These are phyloP conservation scores for Benthosema pterotum DNA, from an alignment of 2,797 vertebrate genomes.

Conservation along the genomic window DNA sequence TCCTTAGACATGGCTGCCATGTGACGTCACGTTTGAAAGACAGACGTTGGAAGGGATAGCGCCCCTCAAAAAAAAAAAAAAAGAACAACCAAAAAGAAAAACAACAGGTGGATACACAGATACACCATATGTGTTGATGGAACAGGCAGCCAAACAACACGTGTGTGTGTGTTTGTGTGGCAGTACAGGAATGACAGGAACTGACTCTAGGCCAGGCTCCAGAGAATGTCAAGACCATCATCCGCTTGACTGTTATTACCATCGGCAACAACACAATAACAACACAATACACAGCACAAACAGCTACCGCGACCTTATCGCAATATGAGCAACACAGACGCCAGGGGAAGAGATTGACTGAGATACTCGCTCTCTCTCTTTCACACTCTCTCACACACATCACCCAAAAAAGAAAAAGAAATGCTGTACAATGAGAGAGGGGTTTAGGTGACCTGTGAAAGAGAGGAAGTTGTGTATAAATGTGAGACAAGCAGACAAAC, in stretches of 20 bases:
- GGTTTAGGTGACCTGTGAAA: slow-evolving; percentile 66
- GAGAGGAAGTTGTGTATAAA: slow-evolving; percentile 40
- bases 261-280: slow-evolving; percentile 16
- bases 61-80: background rate
- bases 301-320: slow-evolving; percentile 27
- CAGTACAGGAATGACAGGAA: slow-evolving; percentile 25
- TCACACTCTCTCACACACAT: slow-evolving; percentile 32
- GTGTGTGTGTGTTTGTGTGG: slow-evolving; percentile 5
- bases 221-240: slow-evolving; percentile 26
- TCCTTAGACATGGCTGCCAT: too few relatives aligned
- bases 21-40: too few relatives aligned
- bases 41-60: too few relatives aligned
- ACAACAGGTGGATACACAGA: background rate
- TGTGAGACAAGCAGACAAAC: slow-evolving; percentile 10
- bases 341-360: slow-evolving; percentile 31
- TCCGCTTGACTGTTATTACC: slow-evolving; percentile 26
- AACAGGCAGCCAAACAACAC: slow-evolving; percentile 17
- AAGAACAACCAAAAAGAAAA: background rate
- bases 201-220: slow-evolving; percentile 30
- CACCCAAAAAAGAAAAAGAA: slow-evolving; percentile 45
- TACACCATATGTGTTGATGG: slow-evolving; percentile 16
- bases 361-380: slow-evolving; percentile 10
- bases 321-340: slow-evolving; percentile 49
- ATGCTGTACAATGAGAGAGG: slow-evolving; percentile 40
- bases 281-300: background rate